phyloP scores from a whole-genome alignment of 2,888 invertebrate genomes.

The Sarcophaga rosellei region DNA sequence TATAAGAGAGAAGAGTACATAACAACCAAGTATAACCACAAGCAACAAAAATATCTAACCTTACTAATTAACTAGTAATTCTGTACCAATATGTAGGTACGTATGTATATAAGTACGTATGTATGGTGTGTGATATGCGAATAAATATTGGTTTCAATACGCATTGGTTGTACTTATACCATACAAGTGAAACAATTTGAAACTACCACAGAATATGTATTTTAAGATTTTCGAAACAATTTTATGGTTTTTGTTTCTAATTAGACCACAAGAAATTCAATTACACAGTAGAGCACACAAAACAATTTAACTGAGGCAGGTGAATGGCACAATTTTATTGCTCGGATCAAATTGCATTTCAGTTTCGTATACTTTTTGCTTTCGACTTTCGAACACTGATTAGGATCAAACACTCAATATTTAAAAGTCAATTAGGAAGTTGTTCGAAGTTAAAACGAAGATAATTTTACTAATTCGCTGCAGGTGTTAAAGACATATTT shows the following conservation, averaged over 20 bases:
- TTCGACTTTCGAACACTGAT: too few species aligned
- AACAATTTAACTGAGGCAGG: too few species aligned
- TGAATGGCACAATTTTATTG: too few species aligned
- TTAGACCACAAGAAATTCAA: not conserved
- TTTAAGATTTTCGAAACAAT: not conserved
- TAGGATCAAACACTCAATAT: too few species aligned
- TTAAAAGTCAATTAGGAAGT: too few species aligned
- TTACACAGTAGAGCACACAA: not conserved
- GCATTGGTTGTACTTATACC: not conserved
- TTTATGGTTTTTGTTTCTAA: not conserved
- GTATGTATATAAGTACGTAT: not conserved
- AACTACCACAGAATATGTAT: not conserved
- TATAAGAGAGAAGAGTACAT: not conserved
- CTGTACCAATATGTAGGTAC: not conserved
- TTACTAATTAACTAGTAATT: constrained; percentile 31
- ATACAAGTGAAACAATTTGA: not conserved
- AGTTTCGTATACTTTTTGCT: too few species aligned
- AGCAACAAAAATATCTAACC: constrained; percentile 24
- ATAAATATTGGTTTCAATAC: constrained; percentile 35
- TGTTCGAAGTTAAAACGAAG: too few species aligned
- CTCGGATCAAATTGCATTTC: too few species aligned
- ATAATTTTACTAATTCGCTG: too few species aligned
- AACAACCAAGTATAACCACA: not conserved
- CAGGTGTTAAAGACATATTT: too few species aligned
- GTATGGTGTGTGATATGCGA: not conserved